Evolutionary conservation across 2,888 invertebrate species (phyloP).

Genomic region (Lepidocyrtinus sp.): DNA sequence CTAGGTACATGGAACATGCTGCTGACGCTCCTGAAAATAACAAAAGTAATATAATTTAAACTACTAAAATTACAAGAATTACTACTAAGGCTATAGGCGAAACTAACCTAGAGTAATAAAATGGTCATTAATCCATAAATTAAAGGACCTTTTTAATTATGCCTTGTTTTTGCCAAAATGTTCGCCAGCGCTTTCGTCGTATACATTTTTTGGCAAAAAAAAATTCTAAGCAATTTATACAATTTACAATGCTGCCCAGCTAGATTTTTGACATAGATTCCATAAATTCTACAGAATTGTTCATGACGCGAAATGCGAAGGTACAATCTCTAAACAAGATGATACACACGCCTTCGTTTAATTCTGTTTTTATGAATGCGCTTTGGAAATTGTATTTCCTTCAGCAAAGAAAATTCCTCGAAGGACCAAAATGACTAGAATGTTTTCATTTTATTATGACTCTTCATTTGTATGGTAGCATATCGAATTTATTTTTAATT

Average conservation of each 20-base stretch:
- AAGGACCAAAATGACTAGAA: background rate
- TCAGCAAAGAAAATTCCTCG: background rate
- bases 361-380: too few relatives aligned
- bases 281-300: too few relatives aligned
- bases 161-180: slow-evolving; percentile 10
- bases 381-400: too few relatives aligned
- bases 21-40: slow-evolving; percentile 84
- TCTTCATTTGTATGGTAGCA: background rate
- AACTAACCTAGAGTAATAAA: slow-evolving; percentile 30
- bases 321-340: too few relatives aligned
- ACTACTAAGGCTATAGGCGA: too few relatives aligned
- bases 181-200: background rate
- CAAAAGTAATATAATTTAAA: slow-evolving; percentile 32
- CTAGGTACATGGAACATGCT: slow-evolving; percentile 89
- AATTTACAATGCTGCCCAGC: slow-evolving; percentile 2
- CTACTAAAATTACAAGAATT: too few relatives aligned
- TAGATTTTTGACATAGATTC: slow-evolving; percentile 2
- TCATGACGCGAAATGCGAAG: too few relatives aligned
- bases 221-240: too few relatives aligned
- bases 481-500: background rate
- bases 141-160: background rate
- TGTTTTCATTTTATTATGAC: background rate
- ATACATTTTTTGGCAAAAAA: slow-evolving; percentile 6
- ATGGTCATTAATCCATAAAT: slow-evolving; percentile 9
- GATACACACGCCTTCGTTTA: too few relatives aligned